A percentile compares a stretch with the other conserved stretches of the same genome.
Conservation (phyloP, 2,797 vertebrate genomes). For the Dallia pectoralis region DNA sequence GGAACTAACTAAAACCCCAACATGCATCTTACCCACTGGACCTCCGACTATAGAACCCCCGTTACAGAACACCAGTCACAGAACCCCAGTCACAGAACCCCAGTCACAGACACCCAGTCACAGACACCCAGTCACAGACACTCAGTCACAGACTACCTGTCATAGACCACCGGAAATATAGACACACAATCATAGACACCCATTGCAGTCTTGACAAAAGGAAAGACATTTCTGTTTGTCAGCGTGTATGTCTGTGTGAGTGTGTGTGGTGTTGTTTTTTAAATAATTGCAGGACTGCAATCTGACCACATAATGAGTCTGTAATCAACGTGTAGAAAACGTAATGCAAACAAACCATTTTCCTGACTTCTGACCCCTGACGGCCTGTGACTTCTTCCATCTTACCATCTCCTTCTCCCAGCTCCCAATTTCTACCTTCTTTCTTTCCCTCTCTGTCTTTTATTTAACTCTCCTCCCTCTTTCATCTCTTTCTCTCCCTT, state of each 20-base stretch:
- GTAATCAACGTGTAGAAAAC: constrained; percentile 33
- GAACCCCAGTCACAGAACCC: too few relatives aligned
- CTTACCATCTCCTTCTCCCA: not conserved
- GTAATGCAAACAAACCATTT: not conserved
- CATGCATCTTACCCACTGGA: not conserved
- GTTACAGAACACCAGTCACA: too few relatives aligned
- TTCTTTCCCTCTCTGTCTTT: not conserved
- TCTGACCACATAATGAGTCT: constrained; percentile 12
- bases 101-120: too few relatives aligned
- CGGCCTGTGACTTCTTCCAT: not conserved
- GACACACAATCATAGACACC: too few relatives aligned
- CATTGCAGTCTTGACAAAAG: not conserved
- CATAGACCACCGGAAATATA: too few relatives aligned
- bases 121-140: too few relatives aligned
- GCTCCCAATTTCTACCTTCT: too few relatives aligned
- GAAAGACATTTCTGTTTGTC: not conserved
- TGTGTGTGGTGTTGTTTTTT: constrained; percentile 14
- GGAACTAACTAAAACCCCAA: not conserved
- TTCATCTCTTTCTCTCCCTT: not conserved
- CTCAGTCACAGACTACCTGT: too few relatives aligned
- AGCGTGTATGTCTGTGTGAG: constrained; percentile 22
- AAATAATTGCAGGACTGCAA: constrained; percentile 18
- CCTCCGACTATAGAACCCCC: too few relatives aligned
- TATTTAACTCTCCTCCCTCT: not conserved
- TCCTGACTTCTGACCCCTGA: not conserved